Conservation (phyloP, 2,113 vertebrate genomes). For the Macrotis lagotis region DNA sequence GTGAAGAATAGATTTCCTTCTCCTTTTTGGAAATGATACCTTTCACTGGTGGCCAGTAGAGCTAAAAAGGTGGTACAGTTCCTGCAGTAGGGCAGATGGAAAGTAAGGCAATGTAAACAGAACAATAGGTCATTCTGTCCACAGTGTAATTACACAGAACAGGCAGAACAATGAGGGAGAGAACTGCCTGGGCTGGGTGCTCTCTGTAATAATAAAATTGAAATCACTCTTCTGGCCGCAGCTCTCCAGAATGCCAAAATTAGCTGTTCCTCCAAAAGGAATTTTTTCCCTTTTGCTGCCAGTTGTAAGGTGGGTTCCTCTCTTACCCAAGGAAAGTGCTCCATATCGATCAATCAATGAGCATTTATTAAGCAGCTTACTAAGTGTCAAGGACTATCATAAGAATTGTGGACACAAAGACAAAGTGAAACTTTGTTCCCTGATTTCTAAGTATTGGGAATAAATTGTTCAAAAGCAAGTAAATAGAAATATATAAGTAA, state of each 20-base stretch:
- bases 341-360: neutral
- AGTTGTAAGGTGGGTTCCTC: neutral
- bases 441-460: neutral
- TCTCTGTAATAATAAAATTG: neutral
- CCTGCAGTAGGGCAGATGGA: neutral
- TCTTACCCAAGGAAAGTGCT: neutral
- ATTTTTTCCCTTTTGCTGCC: neutral
- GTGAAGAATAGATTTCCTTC: neutral
- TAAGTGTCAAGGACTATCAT: neutral
- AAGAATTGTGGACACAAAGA: neutral
- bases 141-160: neutral
- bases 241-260: neutral
- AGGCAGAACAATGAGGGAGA: neutral
- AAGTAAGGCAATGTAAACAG: neutral
- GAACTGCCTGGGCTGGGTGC: neutral
- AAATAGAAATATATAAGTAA: neutral
- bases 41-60: neutral
- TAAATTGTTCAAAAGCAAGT: neutral
- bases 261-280: neutral
- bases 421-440: neutral
- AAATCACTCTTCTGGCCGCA: neutral
- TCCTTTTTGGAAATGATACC: neutral
- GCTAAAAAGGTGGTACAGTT: neutral
- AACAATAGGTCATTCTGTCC: neutral
- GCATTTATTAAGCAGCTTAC: neutral